Conservation (phyloP, 2,113 vertebrate genomes). For the Rallus limicola region DNA sequence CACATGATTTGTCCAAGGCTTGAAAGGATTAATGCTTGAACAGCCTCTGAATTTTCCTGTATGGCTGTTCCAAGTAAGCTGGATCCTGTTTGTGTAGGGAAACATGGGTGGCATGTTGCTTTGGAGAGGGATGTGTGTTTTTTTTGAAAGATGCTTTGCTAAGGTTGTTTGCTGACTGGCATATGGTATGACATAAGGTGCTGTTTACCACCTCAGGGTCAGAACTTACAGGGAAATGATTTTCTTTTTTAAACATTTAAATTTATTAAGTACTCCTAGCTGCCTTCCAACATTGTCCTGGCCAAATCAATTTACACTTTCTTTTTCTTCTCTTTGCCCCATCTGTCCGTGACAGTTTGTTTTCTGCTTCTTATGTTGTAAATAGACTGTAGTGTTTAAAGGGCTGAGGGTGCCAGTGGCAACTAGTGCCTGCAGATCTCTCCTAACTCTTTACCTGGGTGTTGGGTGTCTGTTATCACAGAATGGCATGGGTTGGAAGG, state of each 20-base stretch:
- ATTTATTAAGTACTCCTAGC: slow-evolving; percentile 35
- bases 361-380: background rate
- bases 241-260: slow-evolving; percentile 29
- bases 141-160: background rate
- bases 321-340: background rate
- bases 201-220: slow-evolving; percentile 52
- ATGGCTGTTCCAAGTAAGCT: background rate
- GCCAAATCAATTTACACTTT: slow-evolving; percentile 38
- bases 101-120: background rate
- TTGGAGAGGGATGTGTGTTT: background rate
- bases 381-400: background rate
- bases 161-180: slow-evolving; percentile 51
- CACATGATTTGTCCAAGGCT: too few species aligned
- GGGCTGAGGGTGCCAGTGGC: background rate
- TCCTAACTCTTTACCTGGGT: background rate
- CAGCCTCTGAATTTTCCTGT: background rate
- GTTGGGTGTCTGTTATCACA: too few species aligned
- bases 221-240: background rate
- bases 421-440: background rate
- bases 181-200: slow-evolving; percentile 56
- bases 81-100: background rate
- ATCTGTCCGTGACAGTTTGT: slow-evolving; percentile 1
- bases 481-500: too few species aligned
- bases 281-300: background rate
- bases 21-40: background rate